Conservation (phyloP, 2,113 vertebrate species). For the Oryzias melastigma region DNA sequence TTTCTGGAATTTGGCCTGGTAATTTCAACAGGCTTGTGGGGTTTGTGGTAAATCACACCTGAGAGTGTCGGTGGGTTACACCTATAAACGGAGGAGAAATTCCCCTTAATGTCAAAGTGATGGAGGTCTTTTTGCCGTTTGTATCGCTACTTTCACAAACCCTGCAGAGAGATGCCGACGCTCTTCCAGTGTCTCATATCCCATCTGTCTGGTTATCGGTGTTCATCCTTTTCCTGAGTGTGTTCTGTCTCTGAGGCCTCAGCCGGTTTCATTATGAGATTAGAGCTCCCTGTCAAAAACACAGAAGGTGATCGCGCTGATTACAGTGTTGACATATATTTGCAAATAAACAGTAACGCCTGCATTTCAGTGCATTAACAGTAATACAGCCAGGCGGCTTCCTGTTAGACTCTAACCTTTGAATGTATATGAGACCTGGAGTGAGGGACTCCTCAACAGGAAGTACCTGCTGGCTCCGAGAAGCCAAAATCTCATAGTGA, state of each 20-base stretch:
- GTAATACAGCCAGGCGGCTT: background rate
- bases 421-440: no score
- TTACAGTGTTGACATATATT: constrained; percentile 24
- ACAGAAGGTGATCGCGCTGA: background rate
- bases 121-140: background rate
- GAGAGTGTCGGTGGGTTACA: constrained; percentile 11
- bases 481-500: no score
- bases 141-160: constrained; percentile 56
- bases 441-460: no score
- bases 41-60: no score
- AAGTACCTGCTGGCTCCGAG: no score
- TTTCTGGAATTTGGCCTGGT: no score
- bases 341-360: constrained; percentile 33
- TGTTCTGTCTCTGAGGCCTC: constrained; percentile 1
- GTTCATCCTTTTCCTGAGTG: constrained; percentile 43
- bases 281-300: background rate
- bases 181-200: constrained; percentile 78
- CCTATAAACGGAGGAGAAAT: constrained; percentile 23
- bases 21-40: no score
- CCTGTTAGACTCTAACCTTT: background rate
- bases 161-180: constrained; percentile 75
- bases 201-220: constrained; percentile 81
- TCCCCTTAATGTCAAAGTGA: constrained; percentile 34
- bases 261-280: constrained; percentile 29
- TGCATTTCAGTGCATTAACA: constrained; percentile 2